These are phyloP conservation scores for Ailurus styani DNA, from an alignment of 2,113 vertebrate genomes.

Conservation along the genomic window DNA sequence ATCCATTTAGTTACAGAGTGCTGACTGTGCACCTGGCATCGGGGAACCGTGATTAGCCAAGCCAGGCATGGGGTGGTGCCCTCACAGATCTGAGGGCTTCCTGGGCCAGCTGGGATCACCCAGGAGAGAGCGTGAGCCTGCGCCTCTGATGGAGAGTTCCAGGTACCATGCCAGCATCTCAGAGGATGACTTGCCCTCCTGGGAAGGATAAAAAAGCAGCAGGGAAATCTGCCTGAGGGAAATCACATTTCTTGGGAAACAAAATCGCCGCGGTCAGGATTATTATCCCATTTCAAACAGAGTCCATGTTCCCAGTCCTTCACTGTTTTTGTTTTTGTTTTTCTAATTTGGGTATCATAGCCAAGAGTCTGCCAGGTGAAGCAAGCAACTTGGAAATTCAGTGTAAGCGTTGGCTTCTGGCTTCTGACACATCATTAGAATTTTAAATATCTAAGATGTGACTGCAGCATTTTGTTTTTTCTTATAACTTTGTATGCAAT, in stretches of 20 bases:
- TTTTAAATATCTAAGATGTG: background rate
- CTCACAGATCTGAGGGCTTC: background rate
- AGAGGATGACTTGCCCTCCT: background rate
- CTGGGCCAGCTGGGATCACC: accelerated
- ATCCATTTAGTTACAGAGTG: background rate
- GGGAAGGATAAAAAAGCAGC: background rate
- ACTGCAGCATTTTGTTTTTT: background rate
- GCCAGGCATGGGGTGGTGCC: background rate
- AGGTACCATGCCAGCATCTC: accelerated
- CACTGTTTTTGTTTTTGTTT: background rate
- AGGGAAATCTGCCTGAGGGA: background rate
- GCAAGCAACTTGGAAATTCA: background rate
- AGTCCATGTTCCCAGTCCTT: background rate
- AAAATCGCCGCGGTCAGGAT: background rate
- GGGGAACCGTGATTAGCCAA: background rate
- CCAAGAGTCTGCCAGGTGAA: background rate
- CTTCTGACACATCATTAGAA: background rate
- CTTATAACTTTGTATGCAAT: background rate
- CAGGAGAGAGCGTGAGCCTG: background rate
- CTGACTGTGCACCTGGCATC: background rate
- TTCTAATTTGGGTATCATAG: background rate
- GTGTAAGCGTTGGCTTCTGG: background rate
- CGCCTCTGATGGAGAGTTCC: accelerated
- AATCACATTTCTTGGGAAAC: background rate
- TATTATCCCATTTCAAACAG: background rate